Base-by-base conservation (phyloP, 1,140 invertebrate species). In the Panagrolaimus sp. region DNA sequence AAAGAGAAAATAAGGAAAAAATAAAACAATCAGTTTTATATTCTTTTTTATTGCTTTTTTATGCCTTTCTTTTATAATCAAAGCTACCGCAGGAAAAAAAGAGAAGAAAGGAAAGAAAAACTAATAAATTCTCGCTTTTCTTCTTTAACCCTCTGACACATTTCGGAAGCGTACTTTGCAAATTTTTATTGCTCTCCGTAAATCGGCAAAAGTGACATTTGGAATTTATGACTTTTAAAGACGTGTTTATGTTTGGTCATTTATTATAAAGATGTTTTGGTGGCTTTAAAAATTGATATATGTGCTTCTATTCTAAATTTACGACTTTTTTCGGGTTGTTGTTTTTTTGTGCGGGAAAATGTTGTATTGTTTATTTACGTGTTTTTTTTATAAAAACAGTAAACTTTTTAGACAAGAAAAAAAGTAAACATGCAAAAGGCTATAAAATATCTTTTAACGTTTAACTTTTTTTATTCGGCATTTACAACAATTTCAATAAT, bases 71-170 rank as follows among this genome's bases (percentile, higher is more conserved):
- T 20, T 11, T 20, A 27, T 57, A 25, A 57, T 57, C 51, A 57
- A 57, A 57, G 20, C 11, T 57, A 25, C 27, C 51, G 20, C 20
- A 14, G 13, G 14, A 57, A 20, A 16, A 57, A 27, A 25, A 57
- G 20, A 57, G 51, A 20, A 13, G n/a, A n/a, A 16, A 57, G 9
- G 14, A 57, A 20, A 25, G 20, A 20, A 27, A 57, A 27, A 57
- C 51, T 57, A 57, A 57, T 57, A 57, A 57, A 57, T 57, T 57
- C 51, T 57, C 51, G 51, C 51, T 27, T 57, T 16, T 57, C n/a
- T 57, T 57, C 27, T 57, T 57, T 27, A 20, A 57, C 27, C 51
- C 20, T 57, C 51, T 27, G 51, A 27, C 20, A 57, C 20, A 20
- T 57, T 27, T 57, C 27, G 31, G 31, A 38, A 11, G 51, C 20